Conservation (phyloP, 2,113 vertebrate species). For the Eira barbara region DNA sequence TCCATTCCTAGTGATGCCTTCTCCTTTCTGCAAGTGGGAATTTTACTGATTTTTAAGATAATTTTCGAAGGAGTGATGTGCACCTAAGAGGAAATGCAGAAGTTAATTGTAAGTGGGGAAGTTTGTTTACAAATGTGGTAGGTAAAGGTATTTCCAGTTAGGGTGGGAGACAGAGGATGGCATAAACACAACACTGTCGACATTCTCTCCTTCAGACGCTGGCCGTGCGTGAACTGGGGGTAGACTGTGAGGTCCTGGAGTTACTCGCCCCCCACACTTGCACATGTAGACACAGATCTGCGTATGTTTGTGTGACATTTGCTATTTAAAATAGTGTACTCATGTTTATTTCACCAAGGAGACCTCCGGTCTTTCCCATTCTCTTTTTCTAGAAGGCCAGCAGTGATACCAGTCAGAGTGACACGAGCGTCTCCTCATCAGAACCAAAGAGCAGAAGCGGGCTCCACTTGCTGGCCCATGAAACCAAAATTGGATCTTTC, state of each 20-base stretch:
- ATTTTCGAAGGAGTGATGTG: neutral
- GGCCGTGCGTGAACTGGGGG: no score
- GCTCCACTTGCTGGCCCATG: conserved; percentile 73
- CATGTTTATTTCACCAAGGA: neutral
- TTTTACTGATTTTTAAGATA: neutral
- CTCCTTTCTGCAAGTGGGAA: neutral
- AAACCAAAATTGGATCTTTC: conserved; percentile 67
- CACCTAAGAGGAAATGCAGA: neutral
- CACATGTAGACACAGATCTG: no score
- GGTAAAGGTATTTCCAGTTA: neutral
- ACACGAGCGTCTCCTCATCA: conserved; percentile 75
- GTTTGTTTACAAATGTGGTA: accelerated
- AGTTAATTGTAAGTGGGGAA: neutral
- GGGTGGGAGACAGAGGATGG: neutral
- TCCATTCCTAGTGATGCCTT: neutral
- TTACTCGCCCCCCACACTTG: accelerated
- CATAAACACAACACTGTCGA: accelerated
- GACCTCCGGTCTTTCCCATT: neutral
- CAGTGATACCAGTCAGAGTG: conserved; percentile 77
- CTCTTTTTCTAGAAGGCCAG: conserved; percentile 68
- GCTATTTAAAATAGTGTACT: neutral
- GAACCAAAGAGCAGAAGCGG: conserved; percentile 79
- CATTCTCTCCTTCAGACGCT: neutral
- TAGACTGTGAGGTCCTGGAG: accelerated
- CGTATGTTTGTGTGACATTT: accelerated